Conservation (phyloP, 1,140 invertebrate species). For the Rhyacophila brunnea region DNA sequence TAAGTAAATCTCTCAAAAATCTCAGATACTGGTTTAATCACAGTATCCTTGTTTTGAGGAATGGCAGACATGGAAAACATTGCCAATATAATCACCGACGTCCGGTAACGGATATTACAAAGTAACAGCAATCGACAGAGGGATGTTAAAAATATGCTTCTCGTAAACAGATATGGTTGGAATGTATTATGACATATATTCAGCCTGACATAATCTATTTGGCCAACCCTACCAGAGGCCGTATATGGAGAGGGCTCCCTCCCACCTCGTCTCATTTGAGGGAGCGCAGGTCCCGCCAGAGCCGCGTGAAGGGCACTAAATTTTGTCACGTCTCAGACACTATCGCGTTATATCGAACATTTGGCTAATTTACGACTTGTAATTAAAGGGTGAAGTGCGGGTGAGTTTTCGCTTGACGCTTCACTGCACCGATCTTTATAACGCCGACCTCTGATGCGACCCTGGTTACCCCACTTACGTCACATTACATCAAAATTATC, state of each 20-base stretch:
- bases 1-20: no score
- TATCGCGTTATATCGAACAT: constrained; percentile 38
- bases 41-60: no score
- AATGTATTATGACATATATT: not conserved
- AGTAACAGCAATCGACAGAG: not conserved
- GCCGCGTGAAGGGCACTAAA: constrained; percentile 36
- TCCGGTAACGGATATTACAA: not conserved
- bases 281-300: constrained; percentile 18
- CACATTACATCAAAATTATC: no score
- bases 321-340: constrained; percentile 37
- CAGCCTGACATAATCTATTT: not conserved
- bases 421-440: constrained; percentile 26
- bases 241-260: not conserved
- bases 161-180: not conserved
- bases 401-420: constrained; percentile 5
- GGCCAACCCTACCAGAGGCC: not conserved
- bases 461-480: not conserved
- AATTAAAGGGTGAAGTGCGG: constrained; percentile 32
- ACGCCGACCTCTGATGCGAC: not conserved
- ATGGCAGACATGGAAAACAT: no score
- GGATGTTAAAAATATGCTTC: not conserved
- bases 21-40: no score
- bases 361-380: constrained; percentile 36
- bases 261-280: not conserved
- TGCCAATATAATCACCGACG: not conserved